Conservation (phyloP, 2,113 vertebrate genomes). For the Leptodactylus fuscus region DNA sequence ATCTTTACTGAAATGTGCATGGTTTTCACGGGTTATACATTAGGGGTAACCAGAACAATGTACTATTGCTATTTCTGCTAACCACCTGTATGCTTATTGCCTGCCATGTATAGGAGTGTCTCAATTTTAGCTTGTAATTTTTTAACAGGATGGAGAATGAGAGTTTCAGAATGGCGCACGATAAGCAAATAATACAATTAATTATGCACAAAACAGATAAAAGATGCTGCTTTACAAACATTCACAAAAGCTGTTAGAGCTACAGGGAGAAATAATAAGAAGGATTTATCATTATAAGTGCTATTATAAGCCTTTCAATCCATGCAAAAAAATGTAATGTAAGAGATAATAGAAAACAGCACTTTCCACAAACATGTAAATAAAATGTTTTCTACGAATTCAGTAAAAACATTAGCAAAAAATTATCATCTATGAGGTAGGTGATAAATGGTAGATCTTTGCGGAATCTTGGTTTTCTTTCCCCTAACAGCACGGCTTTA, state of each 20-base stretch:
- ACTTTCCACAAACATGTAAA: neutral
- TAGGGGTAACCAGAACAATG: too few species aligned
- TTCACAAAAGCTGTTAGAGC: neutral
- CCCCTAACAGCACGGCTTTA: too few species aligned
- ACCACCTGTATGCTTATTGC: too few species aligned
- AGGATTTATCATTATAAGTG: neutral
- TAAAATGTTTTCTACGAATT: neutral
- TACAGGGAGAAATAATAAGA: neutral
- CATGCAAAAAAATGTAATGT: neutral
- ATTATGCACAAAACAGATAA: conserved; percentile 5
- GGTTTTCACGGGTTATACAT: too few species aligned
- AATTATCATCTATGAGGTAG: neutral
- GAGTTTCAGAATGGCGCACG: neutral
- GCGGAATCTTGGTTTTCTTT: too few species aligned
- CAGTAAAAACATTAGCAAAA: neutral
- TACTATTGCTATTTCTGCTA: too few species aligned
- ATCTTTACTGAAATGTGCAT: too few species aligned
- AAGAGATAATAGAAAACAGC: neutral
- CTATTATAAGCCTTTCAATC: neutral
- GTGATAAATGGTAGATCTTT: neutral
- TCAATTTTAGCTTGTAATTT: neutral
- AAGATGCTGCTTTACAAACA: neutral
- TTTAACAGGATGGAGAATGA: neutral
- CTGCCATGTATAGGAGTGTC: too few species aligned
- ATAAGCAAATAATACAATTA: conserved; percentile 13